These are phyloP conservation scores for Limosa lapponica DNA, from an alignment of 2,797 vertebrate genomes.

Conservation along the genomic window DNA sequence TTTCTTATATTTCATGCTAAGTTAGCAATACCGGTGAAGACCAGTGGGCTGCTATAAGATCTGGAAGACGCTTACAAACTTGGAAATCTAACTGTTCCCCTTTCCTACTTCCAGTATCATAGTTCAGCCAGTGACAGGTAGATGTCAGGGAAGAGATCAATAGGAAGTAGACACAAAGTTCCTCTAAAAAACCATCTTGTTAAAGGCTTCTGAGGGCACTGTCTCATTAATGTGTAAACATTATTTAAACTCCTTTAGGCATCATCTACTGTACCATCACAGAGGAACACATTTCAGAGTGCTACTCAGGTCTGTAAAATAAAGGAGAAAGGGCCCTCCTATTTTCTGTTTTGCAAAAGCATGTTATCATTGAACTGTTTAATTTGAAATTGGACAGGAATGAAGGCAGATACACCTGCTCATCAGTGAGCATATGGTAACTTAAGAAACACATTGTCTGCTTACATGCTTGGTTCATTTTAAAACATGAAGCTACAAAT, in stretches of 20 bases:
- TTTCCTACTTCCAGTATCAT: not conserved
- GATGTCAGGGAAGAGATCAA: not conserved
- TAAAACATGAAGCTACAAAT: not conserved
- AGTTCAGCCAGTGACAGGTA: not conserved
- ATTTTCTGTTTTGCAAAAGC: not conserved
- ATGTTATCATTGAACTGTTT: not conserved
- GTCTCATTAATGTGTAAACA: not conserved
- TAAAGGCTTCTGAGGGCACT: not conserved
- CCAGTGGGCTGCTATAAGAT: not conserved
- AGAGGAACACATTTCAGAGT: not conserved
- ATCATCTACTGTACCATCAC: not conserved
- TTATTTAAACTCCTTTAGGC: not conserved
- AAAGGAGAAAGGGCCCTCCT: not conserved
- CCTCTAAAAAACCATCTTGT: not conserved
- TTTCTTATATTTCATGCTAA: not conserved
- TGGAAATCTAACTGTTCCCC: not conserved
- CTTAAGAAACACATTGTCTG: not conserved
- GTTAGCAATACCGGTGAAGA: not conserved
- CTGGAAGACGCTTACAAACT: not conserved
- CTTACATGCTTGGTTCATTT: not conserved
- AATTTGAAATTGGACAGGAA: not conserved
- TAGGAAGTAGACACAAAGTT: not conserved
- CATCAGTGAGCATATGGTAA: fast-evolving
- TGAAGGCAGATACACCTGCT: not conserved
- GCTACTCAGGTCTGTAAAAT: not conserved